Evolutionary conservation across 2,113 vertebrate species (phyloP), one percentile per base, ranked within the genome.

Genomic region (Nestor notabilis): DNA sequence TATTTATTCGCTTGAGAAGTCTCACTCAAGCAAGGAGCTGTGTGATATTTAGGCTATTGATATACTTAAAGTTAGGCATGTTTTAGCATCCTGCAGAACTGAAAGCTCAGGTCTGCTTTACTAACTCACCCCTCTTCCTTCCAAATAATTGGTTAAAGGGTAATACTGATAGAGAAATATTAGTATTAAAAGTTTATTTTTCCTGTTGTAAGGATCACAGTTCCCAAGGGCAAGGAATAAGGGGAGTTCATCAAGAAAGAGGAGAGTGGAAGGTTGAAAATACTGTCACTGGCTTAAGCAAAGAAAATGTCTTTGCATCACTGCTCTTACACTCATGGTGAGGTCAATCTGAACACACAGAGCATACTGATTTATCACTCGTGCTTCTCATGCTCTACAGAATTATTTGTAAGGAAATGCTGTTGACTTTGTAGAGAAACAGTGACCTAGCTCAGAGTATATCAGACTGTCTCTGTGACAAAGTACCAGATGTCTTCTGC

Each of bases 401-500:
- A 61, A 61, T 28, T 79, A 85, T 82, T 84, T 83, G 92, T 65
- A 70, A 55, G 43, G 50, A 81, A 75, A 82, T 50, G 50, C 39
- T 39, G 7, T 70, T 75, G 69, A 79, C 65, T 60, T 53, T 31
- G 28, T 49, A 74, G 44, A 86, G 52, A 83, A 90, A 64, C 12
- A 46, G 35, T 47, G 79, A 93, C 83, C 71, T 75, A 78, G 60
- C 83, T 87, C 29, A 28, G 83, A 64, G 79, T 44, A 6, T 13
- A 41, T 82, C 55, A 55, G 7, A 64, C 47, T 52, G 24, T 70
- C 25, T 80, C 63, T 43, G 33, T 80, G 49, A 78, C 65, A 65
- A 93, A 91, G 52, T 53, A 92, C 77, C 86, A 96, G 75, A 93
- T 69, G 85, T 43, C 80, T 91, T 93, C 35, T 64, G 60, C 33